A percentile compares a stretch with the other conserved stretches of the same genome.
Conservation (phyloP, 2,797 vertebrate genomes). For the Ctenopoma multispine region DNA sequence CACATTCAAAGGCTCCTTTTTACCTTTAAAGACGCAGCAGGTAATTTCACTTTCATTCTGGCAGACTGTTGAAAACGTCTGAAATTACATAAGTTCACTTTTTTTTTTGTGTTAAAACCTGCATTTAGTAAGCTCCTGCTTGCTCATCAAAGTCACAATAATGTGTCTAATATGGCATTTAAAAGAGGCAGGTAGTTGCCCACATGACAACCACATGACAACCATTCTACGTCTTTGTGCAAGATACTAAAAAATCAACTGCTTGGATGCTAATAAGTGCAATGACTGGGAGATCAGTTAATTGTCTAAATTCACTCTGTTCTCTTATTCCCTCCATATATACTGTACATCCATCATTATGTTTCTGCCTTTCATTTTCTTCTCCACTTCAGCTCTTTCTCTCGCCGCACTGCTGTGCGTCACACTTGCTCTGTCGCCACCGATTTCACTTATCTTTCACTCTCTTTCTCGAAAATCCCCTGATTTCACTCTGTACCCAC, state of each 20-base stretch:
- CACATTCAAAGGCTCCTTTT: constrained; percentile 37
- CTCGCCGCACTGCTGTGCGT: not conserved
- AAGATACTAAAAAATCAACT: not conserved
- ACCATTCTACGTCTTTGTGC: too few relatives aligned
- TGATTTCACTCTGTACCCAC: not conserved
- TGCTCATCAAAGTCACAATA: too few relatives aligned
- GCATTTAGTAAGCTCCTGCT: too few relatives aligned
- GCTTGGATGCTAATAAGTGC: not conserved
- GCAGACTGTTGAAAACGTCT: constrained; percentile 17
- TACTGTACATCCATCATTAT: constrained; percentile 15
- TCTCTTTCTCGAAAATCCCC: not conserved
- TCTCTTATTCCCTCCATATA: not conserved
- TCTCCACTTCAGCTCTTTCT: not conserved
- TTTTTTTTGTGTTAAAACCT: too few relatives aligned
- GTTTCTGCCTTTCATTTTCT: constrained; percentile 15
- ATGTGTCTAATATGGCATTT: too few relatives aligned
- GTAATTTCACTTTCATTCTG: not conserved
- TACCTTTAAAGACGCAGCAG: constrained; percentile 11
- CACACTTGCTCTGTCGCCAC: not conserved
- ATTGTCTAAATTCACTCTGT: not conserved
- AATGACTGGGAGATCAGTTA: not conserved
- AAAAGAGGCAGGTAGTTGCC: too few relatives aligned
- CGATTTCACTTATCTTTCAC: not conserved
- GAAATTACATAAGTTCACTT: too few relatives aligned
- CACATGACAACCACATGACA: too few relatives aligned